Conservation (phyloP, 2,113 vertebrate genomes). For the Oreocharis arfaki region DNA sequence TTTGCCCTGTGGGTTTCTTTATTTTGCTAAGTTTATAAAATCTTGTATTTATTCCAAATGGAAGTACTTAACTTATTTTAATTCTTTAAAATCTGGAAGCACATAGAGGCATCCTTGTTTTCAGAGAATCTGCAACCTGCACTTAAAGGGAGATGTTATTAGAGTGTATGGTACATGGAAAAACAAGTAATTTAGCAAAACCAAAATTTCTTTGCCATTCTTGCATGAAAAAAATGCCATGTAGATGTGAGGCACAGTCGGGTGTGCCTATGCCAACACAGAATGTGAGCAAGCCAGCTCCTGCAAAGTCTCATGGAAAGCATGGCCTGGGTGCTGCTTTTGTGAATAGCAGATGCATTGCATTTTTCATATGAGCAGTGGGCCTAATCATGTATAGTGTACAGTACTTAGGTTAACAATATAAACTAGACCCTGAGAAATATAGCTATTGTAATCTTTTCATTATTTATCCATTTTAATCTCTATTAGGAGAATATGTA, state of each 20-base stretch:
- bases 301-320: not conserved
- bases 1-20: not conserved
- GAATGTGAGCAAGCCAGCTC: not conserved
- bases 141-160: not conserved
- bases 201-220: not conserved
- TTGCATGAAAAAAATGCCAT: not conserved
- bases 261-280: not conserved
- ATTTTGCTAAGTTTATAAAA: not conserved
- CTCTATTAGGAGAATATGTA: constrained; percentile 46
- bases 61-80: not conserved
- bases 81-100: not conserved
- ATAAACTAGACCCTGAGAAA: constrained; percentile 48
- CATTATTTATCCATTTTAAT: constrained; percentile 59
- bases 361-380: constrained; percentile 37
- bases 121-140: not conserved
- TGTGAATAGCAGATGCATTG: constrained; percentile 26
- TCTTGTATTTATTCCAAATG: not conserved
- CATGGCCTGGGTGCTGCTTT: constrained; percentile 19
- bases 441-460: constrained; percentile 30
- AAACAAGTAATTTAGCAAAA: not conserved
- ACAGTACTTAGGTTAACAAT: constrained; percentile 47
- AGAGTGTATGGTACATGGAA: not conserved
- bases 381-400: constrained; percentile 6
- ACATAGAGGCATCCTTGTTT: not conserved
- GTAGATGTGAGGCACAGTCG: not conserved